phyloP scores from a whole-genome alignment of 2,797 vertebrate genomes.

The Xenops minutus region DNA sequence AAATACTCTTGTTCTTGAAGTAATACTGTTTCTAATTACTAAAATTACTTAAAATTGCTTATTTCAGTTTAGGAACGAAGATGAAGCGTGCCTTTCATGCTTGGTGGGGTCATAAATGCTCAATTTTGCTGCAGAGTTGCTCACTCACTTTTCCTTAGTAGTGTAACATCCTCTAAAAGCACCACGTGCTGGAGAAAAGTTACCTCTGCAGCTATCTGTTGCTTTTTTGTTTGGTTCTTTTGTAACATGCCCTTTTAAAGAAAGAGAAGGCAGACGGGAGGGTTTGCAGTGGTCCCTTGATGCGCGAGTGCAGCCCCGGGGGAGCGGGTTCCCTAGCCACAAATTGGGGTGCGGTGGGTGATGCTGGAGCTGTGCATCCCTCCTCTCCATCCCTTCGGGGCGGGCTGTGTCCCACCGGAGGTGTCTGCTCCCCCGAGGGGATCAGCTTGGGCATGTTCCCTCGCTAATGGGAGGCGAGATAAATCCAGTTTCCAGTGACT shows the following conservation, averaged over 20 bases:
- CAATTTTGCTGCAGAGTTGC: background rate
- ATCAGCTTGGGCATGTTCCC: background rate
- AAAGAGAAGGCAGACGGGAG: accelerated
- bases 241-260: background rate
- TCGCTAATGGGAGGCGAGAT: background rate
- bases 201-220: background rate
- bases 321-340: accelerated
- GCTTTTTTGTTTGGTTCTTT: background rate
- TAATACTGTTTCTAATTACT: background rate
- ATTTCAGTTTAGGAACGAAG: background rate
- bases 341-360: accelerated
- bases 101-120: background rate
- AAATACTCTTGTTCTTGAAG: background rate
- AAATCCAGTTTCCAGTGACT: background rate
- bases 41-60: background rate
- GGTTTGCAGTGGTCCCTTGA: accelerated
- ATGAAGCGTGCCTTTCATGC: background rate
- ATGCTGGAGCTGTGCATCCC: background rate
- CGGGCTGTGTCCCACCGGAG: background rate
- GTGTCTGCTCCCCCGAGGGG: background rate
- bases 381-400: background rate
- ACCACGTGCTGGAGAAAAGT: background rate
- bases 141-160: background rate
- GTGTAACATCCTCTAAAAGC: background rate
- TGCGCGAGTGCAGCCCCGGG: accelerated